phyloP scores from a whole-genome alignment of 2,888 invertebrate genomes.

The Sphecodes monilicornis region DNA sequence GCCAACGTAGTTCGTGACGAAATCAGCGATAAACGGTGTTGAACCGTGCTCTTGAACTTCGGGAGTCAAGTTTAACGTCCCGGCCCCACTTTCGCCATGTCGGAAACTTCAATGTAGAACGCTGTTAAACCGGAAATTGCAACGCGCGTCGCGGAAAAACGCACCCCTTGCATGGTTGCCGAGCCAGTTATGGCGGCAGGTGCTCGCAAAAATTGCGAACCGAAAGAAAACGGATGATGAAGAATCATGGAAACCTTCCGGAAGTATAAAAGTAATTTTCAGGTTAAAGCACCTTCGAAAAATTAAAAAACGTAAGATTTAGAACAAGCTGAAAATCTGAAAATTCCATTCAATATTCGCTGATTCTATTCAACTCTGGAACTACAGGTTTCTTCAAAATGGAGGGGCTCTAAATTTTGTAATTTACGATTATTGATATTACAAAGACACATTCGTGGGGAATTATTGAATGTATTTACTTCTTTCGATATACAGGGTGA shows the following conservation, averaged over 20 bases:
- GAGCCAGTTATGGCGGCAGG: not conserved
- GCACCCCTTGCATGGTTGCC: not conserved
- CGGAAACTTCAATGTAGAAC: not conserved
- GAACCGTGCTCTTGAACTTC: constrained; percentile 44
- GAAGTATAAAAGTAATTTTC: not conserved
- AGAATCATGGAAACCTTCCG: not conserved
- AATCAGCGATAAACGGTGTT: constrained; percentile 36
- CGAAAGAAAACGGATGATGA: not conserved
- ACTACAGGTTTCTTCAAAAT: too few relatives aligned
- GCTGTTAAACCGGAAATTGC: not conserved
- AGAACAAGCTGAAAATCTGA: not conserved
- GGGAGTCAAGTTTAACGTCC: constrained; percentile 48
- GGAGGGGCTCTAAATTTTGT: not conserved
- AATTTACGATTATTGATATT: not conserved
- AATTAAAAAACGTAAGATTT: not conserved
- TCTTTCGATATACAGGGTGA: too few relatives aligned
- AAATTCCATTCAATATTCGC: not conserved
- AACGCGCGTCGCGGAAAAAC: not conserved
- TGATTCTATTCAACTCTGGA: not conserved
- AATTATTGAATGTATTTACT: too few relatives aligned
- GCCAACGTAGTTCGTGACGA: constrained; percentile 11
- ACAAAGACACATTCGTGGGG: not conserved
- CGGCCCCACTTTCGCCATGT: constrained; percentile 14
- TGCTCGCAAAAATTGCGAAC: not conserved
- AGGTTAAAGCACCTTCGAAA: not conserved